Base-by-base conservation (phyloP, 2,113 vertebrate genomes). In the Cygnus atratus region DNA sequence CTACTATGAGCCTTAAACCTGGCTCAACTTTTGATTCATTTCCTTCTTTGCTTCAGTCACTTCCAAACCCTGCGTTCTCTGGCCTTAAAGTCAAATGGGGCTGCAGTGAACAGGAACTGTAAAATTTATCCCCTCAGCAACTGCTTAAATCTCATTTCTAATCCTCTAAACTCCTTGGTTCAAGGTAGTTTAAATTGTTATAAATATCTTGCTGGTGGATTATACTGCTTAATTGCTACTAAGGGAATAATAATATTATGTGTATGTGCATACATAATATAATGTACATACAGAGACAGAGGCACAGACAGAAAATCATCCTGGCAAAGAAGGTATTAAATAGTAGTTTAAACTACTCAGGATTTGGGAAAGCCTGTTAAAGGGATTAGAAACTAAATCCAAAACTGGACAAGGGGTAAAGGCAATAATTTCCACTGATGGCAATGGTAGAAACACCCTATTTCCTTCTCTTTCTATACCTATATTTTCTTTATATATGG, bases 161-260 rank as follows among this genome's bases (percentile, higher is more conserved):
- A 95, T 97, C 96, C 92, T 81, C 75, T 95, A 81, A 96, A 96
- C 72, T 86, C 75, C 52, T 90, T 86, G 80, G 79, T 95, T 96
- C 76, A 78, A 88, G 39, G 73, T 88, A 95, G 87, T 96, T 96
- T 89, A 96, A 95, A 96, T 88, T 95, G 94, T 88, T 95, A 85
- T 88, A 94, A 95, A 96, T 96, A 95, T 92, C 82, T 94, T 75
- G 93, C 83, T 90, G 92, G 92, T 93, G 91, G 96, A 95, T 95
- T 97, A 94, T 75, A 48, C 72, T 85, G 76, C 84, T 94, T 96
- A 96, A 95, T 97, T 95, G 80, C 91, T 93, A 77, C 90, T 95
- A 80, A 90, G 93, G 94, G 93, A 97, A 79, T 96, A 97, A 95
- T 84, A 93, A 92, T 77, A 72, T 93, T 92, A 95, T 89, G 84